Base-by-base conservation (phyloP, 2,888 invertebrate species). In the Drosophila imparisetae region DNA sequence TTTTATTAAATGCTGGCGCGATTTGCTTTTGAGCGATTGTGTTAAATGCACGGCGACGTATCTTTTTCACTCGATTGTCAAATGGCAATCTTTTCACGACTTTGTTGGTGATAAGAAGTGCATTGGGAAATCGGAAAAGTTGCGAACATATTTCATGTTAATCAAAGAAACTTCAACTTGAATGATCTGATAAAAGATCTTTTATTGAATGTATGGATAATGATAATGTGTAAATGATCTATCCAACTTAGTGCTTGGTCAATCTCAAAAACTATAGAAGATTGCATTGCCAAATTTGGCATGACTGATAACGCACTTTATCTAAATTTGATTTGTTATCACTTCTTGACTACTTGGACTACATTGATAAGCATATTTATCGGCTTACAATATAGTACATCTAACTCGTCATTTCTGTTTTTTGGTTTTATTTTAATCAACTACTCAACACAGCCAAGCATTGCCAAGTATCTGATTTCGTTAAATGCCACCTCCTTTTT, bases 401-500 rank as follows among this genome's bases (percentile, higher is more conserved):
- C 8, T 15, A 24, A 24, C 13, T 21, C 21, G 7, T 15, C 2
- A 45, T 7, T 15, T 45, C 4, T 7, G 6, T 7, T 48, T 49
- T 49, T 15, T 59, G 58, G 24, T 36, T 62, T 66, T 29, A n/a
- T 38, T 38, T 29, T 36, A 29, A 18, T 24, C 34, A 60, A 45
- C 75, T 59, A 53, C 60, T 71, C 42, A 57, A 36, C 40, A 40
- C 54, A 59, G 55, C 53, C 38, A 54, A 66, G 61, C 68, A 81
- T 63, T 66, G 55, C 57, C 70, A 75, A 86, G 82, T 87, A 80
- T 89, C 81, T 81, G 83, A 85, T 89, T 89, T 59, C 81, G 54
- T 71, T 81, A 75, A 61, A 76, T 76, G 72, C 49, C 58, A 63
- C 62, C 58, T 72, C 65, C 29, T 29, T 75, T 69, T 64, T 49